These are phyloP conservation scores for Physeter macrocephalus DNA, from an alignment of 2,113 vertebrate genomes.

Conservation along the genomic window DNA sequence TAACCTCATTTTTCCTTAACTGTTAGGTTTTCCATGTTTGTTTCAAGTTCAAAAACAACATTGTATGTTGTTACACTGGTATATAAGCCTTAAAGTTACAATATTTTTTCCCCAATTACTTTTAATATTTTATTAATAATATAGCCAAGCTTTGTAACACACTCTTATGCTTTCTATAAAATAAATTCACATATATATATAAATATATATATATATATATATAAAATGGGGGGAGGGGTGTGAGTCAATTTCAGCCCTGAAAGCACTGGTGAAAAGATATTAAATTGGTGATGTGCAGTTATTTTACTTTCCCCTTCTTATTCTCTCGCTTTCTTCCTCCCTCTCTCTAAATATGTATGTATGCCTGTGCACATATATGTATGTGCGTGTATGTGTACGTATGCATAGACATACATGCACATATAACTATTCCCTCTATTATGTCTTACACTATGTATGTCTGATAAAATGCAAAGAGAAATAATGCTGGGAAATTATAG, in stretches of 20 bases:
- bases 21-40: neutral
- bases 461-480: slow-evolving; percentile 69
- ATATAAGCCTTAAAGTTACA: slow-evolving; percentile 32
- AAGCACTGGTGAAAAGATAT: slow-evolving; percentile 9
- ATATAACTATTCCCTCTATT: neutral
- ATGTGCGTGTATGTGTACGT: neutral
- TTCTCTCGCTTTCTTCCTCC: neutral
- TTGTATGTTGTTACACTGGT: neutral
- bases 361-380: neutral
- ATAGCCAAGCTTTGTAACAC: slow-evolving; percentile 6
- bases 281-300: neutral
- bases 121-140: slow-evolving; percentile 48
- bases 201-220: neutral
- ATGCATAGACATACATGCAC: rapidly evolving
- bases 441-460: slow-evolving; percentile 52
- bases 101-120: slow-evolving; percentile 23
- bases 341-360: neutral
- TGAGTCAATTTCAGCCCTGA: slow-evolving; percentile 2
- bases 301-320: neutral
- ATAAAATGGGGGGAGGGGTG: neutral
- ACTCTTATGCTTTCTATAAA: neutral
- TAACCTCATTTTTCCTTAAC: neutral
- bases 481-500: slow-evolving; percentile 69
- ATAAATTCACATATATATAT: neutral
- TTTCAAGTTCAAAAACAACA: slow-evolving; percentile 24